Base-by-base conservation (phyloP, 1,140 invertebrate species). In the Monochamus saltuarius region DNA sequence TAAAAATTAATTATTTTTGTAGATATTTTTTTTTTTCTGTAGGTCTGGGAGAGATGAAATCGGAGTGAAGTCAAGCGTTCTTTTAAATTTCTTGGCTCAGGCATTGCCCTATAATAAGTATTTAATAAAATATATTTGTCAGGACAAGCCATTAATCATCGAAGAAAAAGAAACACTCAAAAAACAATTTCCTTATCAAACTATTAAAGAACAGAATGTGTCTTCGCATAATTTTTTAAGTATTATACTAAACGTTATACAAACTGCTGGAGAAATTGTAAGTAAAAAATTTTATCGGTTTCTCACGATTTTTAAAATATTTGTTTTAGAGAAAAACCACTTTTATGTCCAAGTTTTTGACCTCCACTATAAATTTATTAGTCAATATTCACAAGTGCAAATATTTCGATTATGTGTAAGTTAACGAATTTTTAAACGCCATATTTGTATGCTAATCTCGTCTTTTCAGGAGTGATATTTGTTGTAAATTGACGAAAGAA, bases 191-290 rank as follows among this genome's bases (percentile, higher is more conserved):
- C 22, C 17, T 36, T 47, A 19, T 54, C 54, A 61, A 60, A 38
- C 19, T 39, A 52, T 55, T 19, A 56, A 63, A 63, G 59, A 40
- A 46, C 22, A 29, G 47, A 42, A 55, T 11, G 43, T 49, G 16
- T 53, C 17, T 45, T 39, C 52, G 22, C 37, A 17, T 22, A 43
- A 62, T 61, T 63, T 64, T 36, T 45, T 66, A 17, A 61, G 39
- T 4, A 40, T 61, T 37, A 35, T 70, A 35, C 14, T 61, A 36
- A 42, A 35, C 17, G 47, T 64, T 47, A 36, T 63, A 38, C 52
- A 50, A 46, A 54, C 59, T 39, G 58, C 67, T 59, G 58, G 65
- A 58, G 64, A 69, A 61, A 59, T 59, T 49, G 65, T 67, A 62
- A 62, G 62, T 54, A 46, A 19, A 52, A 40, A 55, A 14, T 38